phyloP scores from a whole-genome alignment of 23 tunicate species.

The Ascidia mentula region DNA sequence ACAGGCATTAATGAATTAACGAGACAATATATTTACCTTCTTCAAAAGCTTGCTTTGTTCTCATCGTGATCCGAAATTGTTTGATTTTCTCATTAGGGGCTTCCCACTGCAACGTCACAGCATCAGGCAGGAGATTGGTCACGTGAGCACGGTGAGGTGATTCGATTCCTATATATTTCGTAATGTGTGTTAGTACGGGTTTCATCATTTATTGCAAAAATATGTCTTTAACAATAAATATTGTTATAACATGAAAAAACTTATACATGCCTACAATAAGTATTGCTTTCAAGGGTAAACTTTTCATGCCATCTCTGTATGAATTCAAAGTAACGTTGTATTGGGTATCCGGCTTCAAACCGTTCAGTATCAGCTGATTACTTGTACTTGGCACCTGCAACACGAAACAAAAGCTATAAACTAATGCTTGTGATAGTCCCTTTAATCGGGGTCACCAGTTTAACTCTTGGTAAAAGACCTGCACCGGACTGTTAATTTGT shows the following conservation, averaged over 20 bases:
- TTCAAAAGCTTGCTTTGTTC: neutral
- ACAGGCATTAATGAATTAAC: too few relatives aligned
- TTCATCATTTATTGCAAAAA: too few relatives aligned
- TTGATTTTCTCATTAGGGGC: slow-evolving; percentile 18
- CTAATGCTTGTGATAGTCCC: neutral
- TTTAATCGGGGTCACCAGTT: neutral
- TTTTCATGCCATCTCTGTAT: neutral
- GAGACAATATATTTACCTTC: too few relatives aligned
- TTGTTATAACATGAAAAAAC: too few relatives aligned
- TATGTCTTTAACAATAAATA: neutral
- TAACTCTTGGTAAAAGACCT: too few relatives aligned
- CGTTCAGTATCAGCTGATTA: neutral
- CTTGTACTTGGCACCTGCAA: slow-evolving; percentile 1
- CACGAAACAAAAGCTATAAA: neutral
- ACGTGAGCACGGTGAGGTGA: neutral
- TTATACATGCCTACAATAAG: slow-evolving; percentile 5
- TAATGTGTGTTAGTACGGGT: too few relatives aligned
- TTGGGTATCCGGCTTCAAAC: slow-evolving; percentile 10
- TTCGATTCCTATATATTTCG: too few relatives aligned
- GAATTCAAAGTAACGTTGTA: slow-evolving; percentile 18
- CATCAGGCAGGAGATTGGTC: neutral
- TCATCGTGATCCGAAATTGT: slow-evolving; percentile 6
- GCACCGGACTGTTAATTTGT: too few relatives aligned
- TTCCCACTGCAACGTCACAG: slow-evolving; percentile 8
- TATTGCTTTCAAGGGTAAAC: slow-evolving; percentile 13